phyloP scores from a whole-genome alignment of 2,797 vertebrate species.

The Sitta carolinensis region DNA sequence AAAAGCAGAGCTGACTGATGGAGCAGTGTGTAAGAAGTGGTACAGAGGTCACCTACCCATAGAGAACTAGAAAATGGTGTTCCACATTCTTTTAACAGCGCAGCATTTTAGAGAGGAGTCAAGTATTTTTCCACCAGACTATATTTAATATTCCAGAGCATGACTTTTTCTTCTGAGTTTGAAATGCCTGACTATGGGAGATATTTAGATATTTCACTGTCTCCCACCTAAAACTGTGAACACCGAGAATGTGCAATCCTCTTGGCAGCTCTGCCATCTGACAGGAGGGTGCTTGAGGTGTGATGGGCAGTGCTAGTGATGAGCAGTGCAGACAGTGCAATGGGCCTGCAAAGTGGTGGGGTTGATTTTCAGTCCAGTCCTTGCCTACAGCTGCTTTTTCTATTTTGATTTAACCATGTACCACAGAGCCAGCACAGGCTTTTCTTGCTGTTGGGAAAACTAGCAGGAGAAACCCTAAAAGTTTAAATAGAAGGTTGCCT shows the following conservation, averaged over 20 bases:
- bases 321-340: neutral
- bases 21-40: neutral
- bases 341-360: neutral
- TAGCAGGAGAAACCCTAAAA: neutral
- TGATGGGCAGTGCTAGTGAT: neutral
- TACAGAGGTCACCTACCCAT: neutral
- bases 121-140: neutral
- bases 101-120: neutral
- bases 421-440: neutral
- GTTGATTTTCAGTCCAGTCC: neutral
- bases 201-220: neutral
- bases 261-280: neutral
- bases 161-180: neutral
- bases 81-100: neutral
- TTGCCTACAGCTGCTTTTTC: neutral
- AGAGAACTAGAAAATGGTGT: neutral
- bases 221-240: neutral
- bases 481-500: neutral
- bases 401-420: neutral
- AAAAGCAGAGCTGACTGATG: neutral
- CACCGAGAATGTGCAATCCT: neutral
- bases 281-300: neutral
- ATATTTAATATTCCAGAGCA: neutral
- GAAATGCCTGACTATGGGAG: neutral
- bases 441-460: neutral